phyloP scores from a whole-genome alignment of 2,888 invertebrate species.

The Cephus pygmeus region DNA sequence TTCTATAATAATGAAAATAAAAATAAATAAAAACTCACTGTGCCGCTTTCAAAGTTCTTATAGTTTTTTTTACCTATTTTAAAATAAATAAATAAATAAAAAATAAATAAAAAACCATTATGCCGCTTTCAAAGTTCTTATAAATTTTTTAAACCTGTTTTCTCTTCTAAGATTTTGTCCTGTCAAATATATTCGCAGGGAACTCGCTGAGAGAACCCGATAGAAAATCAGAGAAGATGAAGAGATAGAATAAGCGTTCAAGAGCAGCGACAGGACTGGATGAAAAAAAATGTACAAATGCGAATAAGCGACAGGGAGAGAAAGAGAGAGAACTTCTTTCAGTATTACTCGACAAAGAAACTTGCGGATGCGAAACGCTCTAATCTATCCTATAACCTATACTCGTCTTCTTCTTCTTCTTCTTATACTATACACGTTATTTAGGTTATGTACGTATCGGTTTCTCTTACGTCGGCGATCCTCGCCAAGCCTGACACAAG shows the following conservation, averaged over 20 bases:
- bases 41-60: no score
- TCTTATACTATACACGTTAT: not conserved
- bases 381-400: not conserved
- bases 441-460: slow-evolving; percentile 43
- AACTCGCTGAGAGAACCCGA: not conserved
- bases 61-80: not conserved
- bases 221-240: not conserved
- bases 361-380: not conserved
- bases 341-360: not conserved
- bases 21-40: no score
- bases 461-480: slow-evolving; percentile 35
- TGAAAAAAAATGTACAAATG: not conserved
- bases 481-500: slow-evolving; percentile 22
- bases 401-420: not conserved
- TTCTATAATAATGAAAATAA: no score
- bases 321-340: not conserved
- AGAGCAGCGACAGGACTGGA: not conserved
- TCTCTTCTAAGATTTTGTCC: not conserved
- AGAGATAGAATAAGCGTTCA: not conserved
- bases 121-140: no score
- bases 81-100: no score
- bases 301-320: not conserved
- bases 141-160: not conserved
- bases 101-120: no score
- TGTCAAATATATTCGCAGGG: not conserved